These are phyloP conservation scores for Limnodromus scolopaceus DNA, from an alignment of 2,797 vertebrate genomes.

Conservation along the genomic window DNA sequence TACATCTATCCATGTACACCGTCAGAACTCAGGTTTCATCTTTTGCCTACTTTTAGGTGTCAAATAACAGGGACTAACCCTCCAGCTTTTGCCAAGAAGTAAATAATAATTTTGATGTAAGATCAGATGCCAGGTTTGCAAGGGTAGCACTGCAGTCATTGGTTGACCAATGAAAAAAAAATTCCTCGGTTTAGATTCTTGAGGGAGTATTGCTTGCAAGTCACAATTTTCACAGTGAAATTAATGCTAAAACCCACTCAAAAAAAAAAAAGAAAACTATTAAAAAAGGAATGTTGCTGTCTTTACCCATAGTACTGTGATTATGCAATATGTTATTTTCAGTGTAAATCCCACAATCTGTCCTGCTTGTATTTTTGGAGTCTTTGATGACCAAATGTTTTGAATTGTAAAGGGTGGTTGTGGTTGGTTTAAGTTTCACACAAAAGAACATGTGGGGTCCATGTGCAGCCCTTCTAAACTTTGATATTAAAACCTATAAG, in stretches of 20 bases:
- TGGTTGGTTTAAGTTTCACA: not conserved
- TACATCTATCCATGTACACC: not conserved
- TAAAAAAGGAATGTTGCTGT: not conserved
- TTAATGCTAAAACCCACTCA: not conserved
- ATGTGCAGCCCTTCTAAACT: not conserved
- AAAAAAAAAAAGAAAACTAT: not conserved
- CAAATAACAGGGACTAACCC: not conserved
- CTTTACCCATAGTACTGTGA: not conserved
- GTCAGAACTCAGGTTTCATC: not conserved
- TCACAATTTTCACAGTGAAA: not conserved
- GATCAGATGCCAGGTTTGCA: not conserved
- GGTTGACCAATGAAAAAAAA: not conserved
- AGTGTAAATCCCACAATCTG: not conserved
- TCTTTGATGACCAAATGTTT: conserved; percentile 26
- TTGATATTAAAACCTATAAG: not conserved
- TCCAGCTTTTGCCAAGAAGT: conserved; percentile 7
- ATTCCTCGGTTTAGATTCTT: not conserved
- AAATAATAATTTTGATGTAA: conserved; percentile 8
- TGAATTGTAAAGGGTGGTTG: not conserved
- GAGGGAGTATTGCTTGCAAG: not conserved
- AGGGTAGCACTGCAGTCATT: not conserved
- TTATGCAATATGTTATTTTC: conserved; percentile 9
- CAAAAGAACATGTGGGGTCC: not conserved
- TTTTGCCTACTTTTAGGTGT: not conserved
- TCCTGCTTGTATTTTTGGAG: conserved; percentile 16